These are phyloP conservation scores for Neelides folsomi DNA, from an alignment of 2,888 invertebrate species.

Conservation along the genomic window DNA sequence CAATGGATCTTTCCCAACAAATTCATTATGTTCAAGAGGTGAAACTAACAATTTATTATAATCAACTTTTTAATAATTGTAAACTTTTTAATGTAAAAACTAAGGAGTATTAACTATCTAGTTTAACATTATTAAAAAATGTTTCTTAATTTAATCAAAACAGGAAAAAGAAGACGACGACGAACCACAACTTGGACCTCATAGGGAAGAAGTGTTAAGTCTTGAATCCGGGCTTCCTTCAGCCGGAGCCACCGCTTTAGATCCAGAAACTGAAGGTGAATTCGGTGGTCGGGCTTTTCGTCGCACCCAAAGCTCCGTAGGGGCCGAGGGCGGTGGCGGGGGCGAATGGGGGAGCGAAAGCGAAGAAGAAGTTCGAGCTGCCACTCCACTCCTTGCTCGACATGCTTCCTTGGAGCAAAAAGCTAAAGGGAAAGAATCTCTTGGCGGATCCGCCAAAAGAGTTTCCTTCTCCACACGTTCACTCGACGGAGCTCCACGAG, in stretches of 20 bases:
- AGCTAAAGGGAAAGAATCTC: slow-evolving; percentile 12
- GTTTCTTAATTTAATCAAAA: no score
- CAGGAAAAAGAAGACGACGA: no score
- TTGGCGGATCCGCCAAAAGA: slow-evolving; percentile 16
- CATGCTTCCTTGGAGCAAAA: slow-evolving; percentile 34
- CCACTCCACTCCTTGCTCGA: slow-evolving; percentile 50
- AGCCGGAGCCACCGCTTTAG: background rate
- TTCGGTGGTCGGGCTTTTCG: slow-evolving; percentile 23
- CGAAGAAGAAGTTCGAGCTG: slow-evolving; percentile 46
- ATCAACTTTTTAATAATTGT: background rate
- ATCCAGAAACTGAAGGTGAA: slow-evolving; percentile 27
- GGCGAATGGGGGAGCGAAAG: slow-evolving; percentile 46
- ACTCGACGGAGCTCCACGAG: slow-evolving; percentile 13
- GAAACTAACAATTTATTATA: background rate
- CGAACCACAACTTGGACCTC: no score
- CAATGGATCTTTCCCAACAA: slow-evolving; percentile 9
- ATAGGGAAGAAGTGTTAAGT: slow-evolving; percentile 15
- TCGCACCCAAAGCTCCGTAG: slow-evolving; percentile 7
- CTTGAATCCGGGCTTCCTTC: slow-evolving; percentile 28
- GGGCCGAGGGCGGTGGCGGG: slow-evolving; percentile 44
- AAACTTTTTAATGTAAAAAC: no score
- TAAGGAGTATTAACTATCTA: no score
- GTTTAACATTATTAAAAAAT: no score
- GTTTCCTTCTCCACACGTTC: slow-evolving; percentile 29
- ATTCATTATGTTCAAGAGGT: no score